phyloP scores from a whole-genome alignment of 2,888 invertebrate genomes.

The Caenorhabditis becei region DNA sequence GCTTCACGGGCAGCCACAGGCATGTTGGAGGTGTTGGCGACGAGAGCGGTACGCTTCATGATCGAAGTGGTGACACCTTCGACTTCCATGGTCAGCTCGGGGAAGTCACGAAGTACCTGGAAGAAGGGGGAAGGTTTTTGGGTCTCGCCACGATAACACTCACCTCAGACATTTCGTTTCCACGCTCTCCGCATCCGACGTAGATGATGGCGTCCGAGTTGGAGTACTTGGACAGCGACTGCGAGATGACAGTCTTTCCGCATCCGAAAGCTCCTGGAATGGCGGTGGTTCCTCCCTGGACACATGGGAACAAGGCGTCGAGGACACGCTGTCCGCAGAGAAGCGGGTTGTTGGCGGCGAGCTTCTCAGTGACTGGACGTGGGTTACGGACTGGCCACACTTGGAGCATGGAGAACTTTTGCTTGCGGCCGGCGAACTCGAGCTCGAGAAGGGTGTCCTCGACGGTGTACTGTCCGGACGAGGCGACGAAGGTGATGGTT shows the following conservation, averaged over 20 bases:
- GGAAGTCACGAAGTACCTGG: conserved; percentile 93
- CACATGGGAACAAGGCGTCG: conserved; percentile 97
- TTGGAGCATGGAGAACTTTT: conserved; percentile 96
- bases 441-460: conserved; percentile 97
- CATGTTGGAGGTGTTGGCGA: conserved; percentile 99
- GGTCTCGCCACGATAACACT: background rate
- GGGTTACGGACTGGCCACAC: conserved; percentile 98
- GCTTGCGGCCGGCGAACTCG: conserved; percentile 96
- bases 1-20: conserved; percentile 99
- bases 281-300: conserved; percentile 82
- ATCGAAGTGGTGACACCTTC: conserved; percentile 95
- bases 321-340: conserved; percentile 98
- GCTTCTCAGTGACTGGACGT: conserved; percentile 95
- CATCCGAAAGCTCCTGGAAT: conserved; percentile 92
- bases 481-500: conserved; percentile 95
- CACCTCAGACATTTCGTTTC: conserved; percentile 98
- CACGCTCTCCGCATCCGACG: conserved; percentile 99
- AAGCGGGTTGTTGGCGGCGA: conserved; percentile 97
- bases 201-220: conserved; percentile 99
- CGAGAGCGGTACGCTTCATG: conserved; percentile 99
- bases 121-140: background rate
- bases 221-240: conserved; percentile 98
- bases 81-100: conserved; percentile 96
- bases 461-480: conserved; percentile 93
- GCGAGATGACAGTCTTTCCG: conserved; percentile 99